Evolutionary conservation across 2,888 invertebrate species (phyloP).

Genomic region (Galeopsomyia nigrocyanea): DNA sequence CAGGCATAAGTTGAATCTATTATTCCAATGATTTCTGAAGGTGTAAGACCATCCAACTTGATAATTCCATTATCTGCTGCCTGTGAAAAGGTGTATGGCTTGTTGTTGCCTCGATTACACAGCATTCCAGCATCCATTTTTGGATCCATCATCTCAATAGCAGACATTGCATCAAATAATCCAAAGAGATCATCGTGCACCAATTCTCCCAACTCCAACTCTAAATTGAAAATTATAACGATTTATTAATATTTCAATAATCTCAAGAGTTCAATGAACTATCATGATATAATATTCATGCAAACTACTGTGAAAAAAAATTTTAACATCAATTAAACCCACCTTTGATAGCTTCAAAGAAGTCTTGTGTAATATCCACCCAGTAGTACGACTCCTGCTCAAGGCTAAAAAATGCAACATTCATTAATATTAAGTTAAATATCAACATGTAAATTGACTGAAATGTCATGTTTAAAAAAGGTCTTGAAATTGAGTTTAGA

Average conservation of each 20-base stretch:
- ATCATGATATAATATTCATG: neutral
- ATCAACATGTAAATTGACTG: neutral
- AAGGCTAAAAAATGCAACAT: slow-evolving; percentile 54
- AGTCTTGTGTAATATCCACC: slow-evolving; percentile 78
- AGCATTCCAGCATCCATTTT: slow-evolving; percentile 99
- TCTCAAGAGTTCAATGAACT: neutral
- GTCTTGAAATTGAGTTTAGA: slow-evolving; percentile 7
- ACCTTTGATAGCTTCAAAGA: slow-evolving; percentile 76
- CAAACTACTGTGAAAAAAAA: neutral
- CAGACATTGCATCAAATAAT: slow-evolving; percentile 98
- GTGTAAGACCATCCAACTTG: slow-evolving; percentile 82
- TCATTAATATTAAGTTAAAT: neutral
- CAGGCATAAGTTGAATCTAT: slow-evolving; percentile 95
- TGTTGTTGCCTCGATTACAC: slow-evolving; percentile 88
- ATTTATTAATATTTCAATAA: slow-evolving; percentile 2
- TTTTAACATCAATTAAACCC: slow-evolving; percentile 48
- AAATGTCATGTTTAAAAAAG: slow-evolving; percentile 15
- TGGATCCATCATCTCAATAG: slow-evolving; percentile 99
- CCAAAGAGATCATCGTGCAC: slow-evolving; percentile 93
- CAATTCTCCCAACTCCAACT: slow-evolving; percentile 89
- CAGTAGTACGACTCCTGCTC: slow-evolving; percentile 74
- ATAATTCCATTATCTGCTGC: slow-evolving; percentile 85
- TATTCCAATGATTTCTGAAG: slow-evolving; percentile 88
- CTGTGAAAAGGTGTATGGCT: slow-evolving; percentile 88
- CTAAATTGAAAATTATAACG: slow-evolving; percentile 65